phyloP scores from a whole-genome alignment of 2,797 vertebrate species.

The Lacerta bilineata region DNA sequence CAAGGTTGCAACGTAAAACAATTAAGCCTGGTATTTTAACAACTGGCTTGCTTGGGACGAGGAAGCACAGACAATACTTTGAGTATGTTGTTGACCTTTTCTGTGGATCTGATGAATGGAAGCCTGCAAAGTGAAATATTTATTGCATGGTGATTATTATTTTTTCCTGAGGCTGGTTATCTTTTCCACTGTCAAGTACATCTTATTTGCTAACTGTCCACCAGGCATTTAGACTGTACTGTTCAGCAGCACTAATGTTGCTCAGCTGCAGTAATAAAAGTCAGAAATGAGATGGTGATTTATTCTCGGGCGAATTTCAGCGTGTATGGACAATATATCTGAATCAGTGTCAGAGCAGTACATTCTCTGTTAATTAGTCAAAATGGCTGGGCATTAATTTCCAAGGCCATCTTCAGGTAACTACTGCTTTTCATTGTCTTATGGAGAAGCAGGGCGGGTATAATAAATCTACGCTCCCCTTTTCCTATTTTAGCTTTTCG shows the following conservation, averaged over 20 bases:
- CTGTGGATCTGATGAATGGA: constrained; percentile 19
- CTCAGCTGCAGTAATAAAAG: constrained; percentile 10
- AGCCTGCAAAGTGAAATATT: constrained; percentile 15
- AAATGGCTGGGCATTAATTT: constrained; percentile 12
- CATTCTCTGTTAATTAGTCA: constrained; percentile 22
- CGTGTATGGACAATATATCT: constrained; percentile 16
- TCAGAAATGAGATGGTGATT: constrained; percentile 18
- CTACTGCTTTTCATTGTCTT: not conserved
- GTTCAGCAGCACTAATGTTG: not conserved
- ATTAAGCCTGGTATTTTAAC: constrained; percentile 24
- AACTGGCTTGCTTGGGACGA: not conserved
- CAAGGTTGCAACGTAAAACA: constrained; percentile 19
- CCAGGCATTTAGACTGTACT: constrained; percentile 13
- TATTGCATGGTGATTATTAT: not conserved
- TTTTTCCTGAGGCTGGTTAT: not conserved
- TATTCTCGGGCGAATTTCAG: constrained; percentile 29
- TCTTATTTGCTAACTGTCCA: constrained; percentile 40
- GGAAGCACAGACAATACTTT: constrained; percentile 38
- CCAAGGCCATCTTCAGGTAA: not conserved
- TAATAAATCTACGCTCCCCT: not conserved
- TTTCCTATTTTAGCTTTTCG: not conserved
- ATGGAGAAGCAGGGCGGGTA: not conserved
- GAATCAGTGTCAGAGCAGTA: not conserved
- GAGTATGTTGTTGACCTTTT: constrained; percentile 43
- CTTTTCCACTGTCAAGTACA: constrained; percentile 19